These are phyloP conservation scores for Corythucha ciliata DNA, from an alignment of 2,888 invertebrate species.

Conservation along the genomic window DNA sequence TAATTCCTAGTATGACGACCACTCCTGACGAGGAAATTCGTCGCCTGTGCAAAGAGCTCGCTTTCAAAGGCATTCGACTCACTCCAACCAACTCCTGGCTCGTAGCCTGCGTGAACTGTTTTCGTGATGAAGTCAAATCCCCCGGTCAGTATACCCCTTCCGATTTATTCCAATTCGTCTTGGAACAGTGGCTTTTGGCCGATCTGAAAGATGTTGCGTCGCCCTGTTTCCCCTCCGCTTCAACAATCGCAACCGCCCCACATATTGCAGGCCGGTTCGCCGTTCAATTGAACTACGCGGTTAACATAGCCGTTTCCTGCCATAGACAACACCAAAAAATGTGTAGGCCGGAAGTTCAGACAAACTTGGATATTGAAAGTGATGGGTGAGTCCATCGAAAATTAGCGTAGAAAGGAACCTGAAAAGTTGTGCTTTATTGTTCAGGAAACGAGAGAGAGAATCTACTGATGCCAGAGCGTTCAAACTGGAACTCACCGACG, in stretches of 20 bases:
- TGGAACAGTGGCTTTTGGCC: conserved; percentile 35
- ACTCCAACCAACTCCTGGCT: conserved; percentile 27
- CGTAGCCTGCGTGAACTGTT: conserved; percentile 25
- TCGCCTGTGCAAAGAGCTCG: too few relatives aligned
- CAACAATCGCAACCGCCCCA: conserved; percentile 22
- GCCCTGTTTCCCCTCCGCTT: conserved; percentile 31
- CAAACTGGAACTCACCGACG: conserved; percentile 36
- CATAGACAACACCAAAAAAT: conserved; percentile 35
- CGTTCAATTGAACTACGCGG: conserved; percentile 31
- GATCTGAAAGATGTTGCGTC: conserved; percentile 34
- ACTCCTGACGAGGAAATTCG: too few relatives aligned
- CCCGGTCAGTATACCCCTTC: conserved; percentile 7
- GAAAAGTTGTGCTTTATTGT: too few relatives aligned
- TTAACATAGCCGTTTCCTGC: conserved; percentile 35
- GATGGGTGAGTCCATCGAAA: conserved; percentile 19
- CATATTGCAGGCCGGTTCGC: conserved; percentile 31
- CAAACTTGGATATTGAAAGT: conserved; percentile 30
- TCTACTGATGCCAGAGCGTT: conserved; percentile 30
- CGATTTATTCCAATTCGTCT: conserved; percentile 31
- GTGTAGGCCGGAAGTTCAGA: conserved; percentile 26
- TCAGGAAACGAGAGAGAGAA: too few relatives aligned
- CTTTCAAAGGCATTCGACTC: conserved; percentile 19
- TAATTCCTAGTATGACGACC: too few relatives aligned
- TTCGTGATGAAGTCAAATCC: conserved; percentile 5
- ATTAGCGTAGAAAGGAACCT: conserved; percentile 23